Evolutionary conservation across 2,797 vertebrate species (phyloP).

Genomic region (Propithecus perrieri): DNA sequence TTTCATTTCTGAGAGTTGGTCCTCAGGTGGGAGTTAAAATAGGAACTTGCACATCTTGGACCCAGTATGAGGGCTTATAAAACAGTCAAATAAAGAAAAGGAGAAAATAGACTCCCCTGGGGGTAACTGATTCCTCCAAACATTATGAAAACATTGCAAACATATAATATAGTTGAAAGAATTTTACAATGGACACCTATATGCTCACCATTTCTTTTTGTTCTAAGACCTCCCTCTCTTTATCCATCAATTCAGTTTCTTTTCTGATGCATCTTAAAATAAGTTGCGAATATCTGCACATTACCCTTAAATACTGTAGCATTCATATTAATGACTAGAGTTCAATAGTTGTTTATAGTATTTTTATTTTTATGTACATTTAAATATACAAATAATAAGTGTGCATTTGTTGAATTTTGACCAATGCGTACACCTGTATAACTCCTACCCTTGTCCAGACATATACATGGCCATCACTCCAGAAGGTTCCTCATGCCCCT

Average conservation of each 20-base stretch:
- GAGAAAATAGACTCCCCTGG: background rate
- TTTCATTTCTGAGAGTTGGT: background rate
- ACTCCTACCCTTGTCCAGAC: background rate
- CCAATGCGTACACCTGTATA: background rate
- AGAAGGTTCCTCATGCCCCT: background rate
- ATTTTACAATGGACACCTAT: background rate
- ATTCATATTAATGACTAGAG: background rate
- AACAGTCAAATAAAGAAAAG: background rate
- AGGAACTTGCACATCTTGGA: background rate
- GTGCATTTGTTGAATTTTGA: background rate
- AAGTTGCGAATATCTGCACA: background rate
- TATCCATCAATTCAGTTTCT: background rate
- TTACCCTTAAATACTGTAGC: background rate
- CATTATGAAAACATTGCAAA: background rate
- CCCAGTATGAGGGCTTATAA: background rate
- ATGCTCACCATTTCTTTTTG: background rate
- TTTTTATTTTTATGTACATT: background rate
- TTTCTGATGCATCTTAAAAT: background rate
- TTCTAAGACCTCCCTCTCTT: background rate
- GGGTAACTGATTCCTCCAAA: background rate
- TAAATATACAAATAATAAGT: background rate
- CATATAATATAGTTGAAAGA: background rate
- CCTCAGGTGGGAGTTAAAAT: background rate
- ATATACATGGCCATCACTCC: background rate
- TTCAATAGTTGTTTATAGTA: background rate